Percentiles rank a stretch among this genome's conserved stretches.
phyloP scores from a whole-genome alignment of 92 coral and sea anemone genomes.

The Hydrozoanthus gracilis region DNA sequence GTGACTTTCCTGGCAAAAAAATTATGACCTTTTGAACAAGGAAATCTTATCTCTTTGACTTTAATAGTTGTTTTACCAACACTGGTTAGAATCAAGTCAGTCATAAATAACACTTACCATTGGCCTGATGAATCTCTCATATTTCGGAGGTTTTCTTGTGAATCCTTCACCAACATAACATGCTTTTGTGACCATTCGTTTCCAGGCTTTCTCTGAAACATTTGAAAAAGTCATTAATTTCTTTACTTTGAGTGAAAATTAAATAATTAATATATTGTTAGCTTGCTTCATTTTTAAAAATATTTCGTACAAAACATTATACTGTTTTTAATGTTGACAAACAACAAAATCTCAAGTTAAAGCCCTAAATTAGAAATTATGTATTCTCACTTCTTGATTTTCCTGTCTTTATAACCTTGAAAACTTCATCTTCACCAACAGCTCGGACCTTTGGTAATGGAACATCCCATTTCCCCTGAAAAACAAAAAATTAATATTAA shows the following conservation, averaged over 20 bases:
- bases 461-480: slow-evolving; percentile 97
- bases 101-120: slow-evolving; percentile 69
- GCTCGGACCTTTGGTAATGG: slow-evolving; percentile 99
- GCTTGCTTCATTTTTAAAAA: too few relatives aligned
- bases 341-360: background rate
- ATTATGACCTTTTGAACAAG: too few relatives aligned
- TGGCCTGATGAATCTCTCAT: slow-evolving; percentile 98
- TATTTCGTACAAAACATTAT: background rate
- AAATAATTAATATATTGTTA: background rate
- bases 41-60: too few relatives aligned
- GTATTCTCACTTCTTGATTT: slow-evolving; percentile 84
- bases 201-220: slow-evolving; percentile 90
- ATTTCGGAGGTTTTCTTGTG: slow-evolving; percentile 99
- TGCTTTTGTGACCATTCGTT: slow-evolving; percentile 96
- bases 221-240: background rate
- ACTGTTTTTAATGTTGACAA: background rate
- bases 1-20: too few relatives aligned
- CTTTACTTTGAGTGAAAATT: background rate
- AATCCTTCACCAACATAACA: slow-evolving; percentile 99
- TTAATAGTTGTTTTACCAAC: background rate
- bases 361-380: background rate
- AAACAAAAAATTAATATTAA: background rate
- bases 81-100: too few relatives aligned
- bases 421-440: slow-evolving; percentile 98
- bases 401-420: slow-evolving; percentile 93